phyloP scores from a whole-genome alignment of 2,113 vertebrate genomes.

The Eulemur macaco region DNA sequence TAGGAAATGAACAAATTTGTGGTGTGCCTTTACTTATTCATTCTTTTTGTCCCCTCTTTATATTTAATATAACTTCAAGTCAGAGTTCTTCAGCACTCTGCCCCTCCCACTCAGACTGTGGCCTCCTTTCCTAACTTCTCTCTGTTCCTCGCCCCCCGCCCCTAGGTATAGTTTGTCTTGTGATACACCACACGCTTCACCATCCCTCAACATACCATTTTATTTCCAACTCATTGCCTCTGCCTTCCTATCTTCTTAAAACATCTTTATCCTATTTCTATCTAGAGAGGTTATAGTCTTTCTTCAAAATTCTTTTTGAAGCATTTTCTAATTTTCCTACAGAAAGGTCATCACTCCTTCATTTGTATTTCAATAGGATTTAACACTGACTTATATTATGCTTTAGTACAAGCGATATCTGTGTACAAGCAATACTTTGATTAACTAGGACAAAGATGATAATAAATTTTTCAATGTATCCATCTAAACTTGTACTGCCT shows the following conservation, averaged over 20 bases:
- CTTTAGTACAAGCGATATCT: neutral
- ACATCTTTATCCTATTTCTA: neutral
- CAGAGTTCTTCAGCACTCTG: neutral
- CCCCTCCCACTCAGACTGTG: neutral
- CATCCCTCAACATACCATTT: neutral
- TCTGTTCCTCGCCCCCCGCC: neutral
- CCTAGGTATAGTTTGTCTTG: neutral
- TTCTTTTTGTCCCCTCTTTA: neutral
- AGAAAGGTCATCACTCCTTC: neutral
- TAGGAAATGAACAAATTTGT: neutral
- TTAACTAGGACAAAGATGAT: neutral
- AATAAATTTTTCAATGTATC: neutral
- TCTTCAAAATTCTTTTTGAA: neutral
- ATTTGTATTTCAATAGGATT: neutral
- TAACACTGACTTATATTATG: neutral
- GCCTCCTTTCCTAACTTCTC: neutral
- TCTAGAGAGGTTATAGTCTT: neutral
- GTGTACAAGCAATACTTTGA: neutral
- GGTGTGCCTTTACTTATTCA: neutral
- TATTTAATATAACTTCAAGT: neutral
- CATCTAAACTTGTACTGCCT: neutral
- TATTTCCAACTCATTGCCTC: neutral
- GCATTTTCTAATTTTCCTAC: neutral
- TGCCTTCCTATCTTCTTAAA: neutral
- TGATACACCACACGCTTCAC: neutral